Evolutionary conservation across 2,888 invertebrate species (phyloP).

Genomic region (Nephrotoma flavescens): DNA sequence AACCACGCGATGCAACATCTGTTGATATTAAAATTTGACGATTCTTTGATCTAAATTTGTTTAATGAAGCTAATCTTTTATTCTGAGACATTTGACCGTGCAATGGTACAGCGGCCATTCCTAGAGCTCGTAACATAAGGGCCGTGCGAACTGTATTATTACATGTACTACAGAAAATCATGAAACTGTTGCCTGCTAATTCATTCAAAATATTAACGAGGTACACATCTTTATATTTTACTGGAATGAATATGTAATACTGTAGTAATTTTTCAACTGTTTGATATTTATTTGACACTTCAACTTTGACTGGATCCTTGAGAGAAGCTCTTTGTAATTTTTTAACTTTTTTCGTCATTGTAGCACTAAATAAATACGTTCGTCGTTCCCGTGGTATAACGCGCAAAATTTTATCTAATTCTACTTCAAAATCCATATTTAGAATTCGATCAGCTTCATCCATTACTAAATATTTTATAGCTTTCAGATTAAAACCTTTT

Average conservation of each 20-base stretch:
- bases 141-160: slow-evolving; percentile 82
- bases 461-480: slow-evolving; percentile 88
- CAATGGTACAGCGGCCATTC: slow-evolving; percentile 88
- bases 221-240: slow-evolving; percentile 95
- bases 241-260: slow-evolving; percentile 87
- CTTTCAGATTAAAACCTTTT: slow-evolving; percentile 86
- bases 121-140: slow-evolving; percentile 75
- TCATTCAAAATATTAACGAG: slow-evolving; percentile 91
- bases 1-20: slow-evolving; percentile 94
- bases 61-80: slow-evolving; percentile 84
- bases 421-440: slow-evolving; percentile 98
- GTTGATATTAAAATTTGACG: slow-evolving; percentile 95
- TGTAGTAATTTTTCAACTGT: slow-evolving; percentile 95
- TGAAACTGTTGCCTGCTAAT: slow-evolving; percentile 86
- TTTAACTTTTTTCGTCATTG: slow-evolving; percentile 96
- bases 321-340: slow-evolving; percentile 93
- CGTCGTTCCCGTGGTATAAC: slow-evolving; percentile 75
- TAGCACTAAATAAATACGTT: slow-evolving; percentile 94
- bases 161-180: slow-evolving; percentile 95
- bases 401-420: slow-evolving; percentile 89
- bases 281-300: slow-evolving; percentile 92
- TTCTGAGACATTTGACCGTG: slow-evolving; percentile 99
- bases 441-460: slow-evolving; percentile 98
- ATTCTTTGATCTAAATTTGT: slow-evolving; percentile 89
- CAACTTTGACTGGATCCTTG: slow-evolving; percentile 87